phyloP scores from a whole-genome alignment of 2,797 vertebrate species.

The Tokudaia tokunoshimensis region DNA sequence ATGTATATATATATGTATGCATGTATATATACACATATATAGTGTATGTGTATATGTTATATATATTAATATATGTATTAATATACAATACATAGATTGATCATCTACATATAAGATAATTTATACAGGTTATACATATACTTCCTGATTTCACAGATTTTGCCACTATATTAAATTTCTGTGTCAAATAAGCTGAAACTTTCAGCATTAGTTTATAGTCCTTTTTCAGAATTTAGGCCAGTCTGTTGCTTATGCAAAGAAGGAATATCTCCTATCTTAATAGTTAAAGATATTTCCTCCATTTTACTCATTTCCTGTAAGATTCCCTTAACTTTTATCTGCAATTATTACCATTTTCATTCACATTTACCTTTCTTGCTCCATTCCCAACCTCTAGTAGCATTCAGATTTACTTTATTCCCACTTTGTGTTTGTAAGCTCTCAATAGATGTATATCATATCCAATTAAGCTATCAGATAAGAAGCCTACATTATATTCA shows the following conservation, averaged over 20 bases:
- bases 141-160: neutral
- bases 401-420: neutral
- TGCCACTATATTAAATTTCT: neutral
- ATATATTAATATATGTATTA: neutral
- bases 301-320: neutral
- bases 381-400: neutral
- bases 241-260: neutral
- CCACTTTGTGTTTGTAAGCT: neutral
- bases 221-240: neutral
- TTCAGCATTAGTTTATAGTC: neutral
- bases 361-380: neutral
- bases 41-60: too few relatives aligned
- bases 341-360: neutral
- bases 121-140: neutral
- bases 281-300: neutral
- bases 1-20: too few relatives aligned
- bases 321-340: neutral
- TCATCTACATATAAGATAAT: neutral
- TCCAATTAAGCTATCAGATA: neutral
- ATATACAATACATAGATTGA: neutral
- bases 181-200: neutral
- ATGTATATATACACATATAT: too few relatives aligned
- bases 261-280: neutral
- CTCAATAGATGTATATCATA: neutral
- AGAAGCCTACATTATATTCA: conserved; percentile 27